Percentiles rank a stretch among this genome's conserved stretches.
These are phyloP conservation scores for Physella acuta DNA, from an alignment of 1,140 invertebrate genomes.

Conservation along the genomic window DNA sequence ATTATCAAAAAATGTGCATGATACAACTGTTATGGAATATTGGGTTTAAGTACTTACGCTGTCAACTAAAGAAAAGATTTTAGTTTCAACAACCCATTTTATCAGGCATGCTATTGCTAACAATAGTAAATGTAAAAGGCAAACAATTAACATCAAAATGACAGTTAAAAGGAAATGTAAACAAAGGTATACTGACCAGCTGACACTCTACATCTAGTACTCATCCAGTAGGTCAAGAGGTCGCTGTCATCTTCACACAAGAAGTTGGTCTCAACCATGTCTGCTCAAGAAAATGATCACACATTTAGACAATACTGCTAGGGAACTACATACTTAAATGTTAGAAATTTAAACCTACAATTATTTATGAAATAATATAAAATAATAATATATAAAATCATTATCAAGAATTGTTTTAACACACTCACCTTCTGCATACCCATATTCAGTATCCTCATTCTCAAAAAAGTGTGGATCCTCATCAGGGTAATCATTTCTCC, in stretches of 20 bases:
- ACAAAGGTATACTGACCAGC: conserved; percentile 27
- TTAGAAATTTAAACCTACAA: neutral
- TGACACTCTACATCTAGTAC: conserved; percentile 41
- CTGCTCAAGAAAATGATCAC: neutral
- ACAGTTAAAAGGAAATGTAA: too few relatives aligned
- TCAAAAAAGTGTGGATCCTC: conserved; percentile 49
- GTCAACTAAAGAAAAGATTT: neutral
- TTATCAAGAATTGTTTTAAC: too few relatives aligned
- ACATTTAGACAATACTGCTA: neutral
- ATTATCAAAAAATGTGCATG: too few relatives aligned
- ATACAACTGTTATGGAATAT: neutral
- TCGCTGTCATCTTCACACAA: conserved; percentile 27
- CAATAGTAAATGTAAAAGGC: too few relatives aligned
- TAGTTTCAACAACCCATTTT: neutral
- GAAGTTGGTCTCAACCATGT: conserved; percentile 20
- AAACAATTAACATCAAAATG: too few relatives aligned
- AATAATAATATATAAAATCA: conserved; percentile 2
- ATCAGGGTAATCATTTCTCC: conserved; percentile 59
- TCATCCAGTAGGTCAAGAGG: conserved; percentile 37
- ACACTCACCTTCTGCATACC: conserved; percentile 39
- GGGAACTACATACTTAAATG: neutral
- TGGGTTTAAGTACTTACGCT: neutral
- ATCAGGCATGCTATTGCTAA: too few relatives aligned
- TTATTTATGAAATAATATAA: neutral
- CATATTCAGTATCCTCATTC: conserved; percentile 37